Percentiles rank a stretch among this genome's conserved stretches.
phyloP scores from a whole-genome alignment of 2,888 invertebrate species.

The Polydrusus pterygomalis region DNA sequence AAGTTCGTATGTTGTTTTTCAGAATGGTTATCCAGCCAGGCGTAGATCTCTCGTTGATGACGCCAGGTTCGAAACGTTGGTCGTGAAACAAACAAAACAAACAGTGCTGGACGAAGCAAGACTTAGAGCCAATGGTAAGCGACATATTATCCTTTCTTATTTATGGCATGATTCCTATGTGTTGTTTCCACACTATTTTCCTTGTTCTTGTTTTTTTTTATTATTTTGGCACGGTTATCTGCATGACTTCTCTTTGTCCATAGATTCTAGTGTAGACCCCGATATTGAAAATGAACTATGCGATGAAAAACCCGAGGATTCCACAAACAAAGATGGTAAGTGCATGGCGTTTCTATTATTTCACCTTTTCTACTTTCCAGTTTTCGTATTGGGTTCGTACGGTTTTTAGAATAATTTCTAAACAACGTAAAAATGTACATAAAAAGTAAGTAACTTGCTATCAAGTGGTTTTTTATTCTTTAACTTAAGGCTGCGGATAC shows the following conservation, averaged over 20 bases:
- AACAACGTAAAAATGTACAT: too few relatives aligned
- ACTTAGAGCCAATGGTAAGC: slow-evolving; percentile 89
- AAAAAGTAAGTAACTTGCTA: too few relatives aligned
- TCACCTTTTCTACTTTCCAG: background rate
- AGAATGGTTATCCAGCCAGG: slow-evolving; percentile 98
- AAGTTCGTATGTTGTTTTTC: slow-evolving; percentile 70
- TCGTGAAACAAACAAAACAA: slow-evolving; percentile 96
- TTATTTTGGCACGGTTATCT: slow-evolving; percentile 57
- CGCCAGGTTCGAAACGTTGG: slow-evolving; percentile 96
- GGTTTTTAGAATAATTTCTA: too few relatives aligned
- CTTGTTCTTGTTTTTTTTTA: slow-evolving; percentile 45
- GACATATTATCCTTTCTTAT: background rate
- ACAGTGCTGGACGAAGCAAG: slow-evolving; percentile 93
- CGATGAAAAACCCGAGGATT: slow-evolving; percentile 59
- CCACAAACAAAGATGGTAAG: slow-evolving; percentile 64
- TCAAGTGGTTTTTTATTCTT: too few relatives aligned
- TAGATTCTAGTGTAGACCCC: slow-evolving; percentile 71
- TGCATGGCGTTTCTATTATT: slow-evolving; percentile 41
- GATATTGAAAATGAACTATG: slow-evolving; percentile 66
- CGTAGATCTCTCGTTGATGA: slow-evolving; percentile 97
- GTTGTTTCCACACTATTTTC: slow-evolving; percentile 10
- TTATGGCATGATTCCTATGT: slow-evolving; percentile 5
- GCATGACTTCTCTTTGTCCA: slow-evolving; percentile 57
- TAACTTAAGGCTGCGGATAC: too few relatives aligned
- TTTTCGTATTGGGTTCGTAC: background rate